Base-by-base conservation (phyloP, 1,140 invertebrate species). In the Drosophila ficusphila region DNA sequence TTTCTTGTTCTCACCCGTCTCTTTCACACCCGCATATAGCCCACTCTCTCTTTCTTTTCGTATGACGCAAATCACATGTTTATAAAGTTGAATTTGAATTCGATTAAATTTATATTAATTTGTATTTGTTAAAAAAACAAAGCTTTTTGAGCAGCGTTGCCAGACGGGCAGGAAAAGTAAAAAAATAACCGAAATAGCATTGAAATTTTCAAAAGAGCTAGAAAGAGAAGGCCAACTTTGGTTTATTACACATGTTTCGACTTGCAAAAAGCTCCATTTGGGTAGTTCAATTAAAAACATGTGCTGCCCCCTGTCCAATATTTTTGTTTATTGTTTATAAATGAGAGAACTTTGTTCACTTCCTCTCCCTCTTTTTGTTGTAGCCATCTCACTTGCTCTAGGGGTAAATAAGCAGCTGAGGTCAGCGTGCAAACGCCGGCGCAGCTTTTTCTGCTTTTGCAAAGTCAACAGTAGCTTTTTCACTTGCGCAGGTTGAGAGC, bases 311-410 rank as follows among this genome's bases (percentile, higher is more conserved):
- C 58, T 47, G 58, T 74, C 73, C 82, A 88, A 79, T 86, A 86
- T 88, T 85, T 82, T 86, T 86, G 82, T 86, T 86, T 86, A 86
- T 86, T 86, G 82, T 86, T 86, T 86, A 86, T 88, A 86, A 88
- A 88, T 88, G 82, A 86, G 82, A 68, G 78, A 79, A 78, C 41
- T 64, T 51, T 34, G 41, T 23, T 23, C 19, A 18, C 46, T 58
- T 38, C 61, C 53, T 34, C 57, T 38, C 41, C 11, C 47, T 36
- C 51, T 14, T 8, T 21, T 1, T 23, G 0, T 36, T 4, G 21
- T 38, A 48, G 64, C 51, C 38, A 21, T 42, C 47, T 16, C 46
- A 27, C 25, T 53, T 23, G 18, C 61, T 51, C 71, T 79, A 8
- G 38, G 5, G 27, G 21, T 34, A 34, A 44, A 44, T 34, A 25